These are phyloP conservation scores for Oenanthe oenanthe DNA, from an alignment of 2,113 vertebrate genomes.

Conservation along the genomic window DNA sequence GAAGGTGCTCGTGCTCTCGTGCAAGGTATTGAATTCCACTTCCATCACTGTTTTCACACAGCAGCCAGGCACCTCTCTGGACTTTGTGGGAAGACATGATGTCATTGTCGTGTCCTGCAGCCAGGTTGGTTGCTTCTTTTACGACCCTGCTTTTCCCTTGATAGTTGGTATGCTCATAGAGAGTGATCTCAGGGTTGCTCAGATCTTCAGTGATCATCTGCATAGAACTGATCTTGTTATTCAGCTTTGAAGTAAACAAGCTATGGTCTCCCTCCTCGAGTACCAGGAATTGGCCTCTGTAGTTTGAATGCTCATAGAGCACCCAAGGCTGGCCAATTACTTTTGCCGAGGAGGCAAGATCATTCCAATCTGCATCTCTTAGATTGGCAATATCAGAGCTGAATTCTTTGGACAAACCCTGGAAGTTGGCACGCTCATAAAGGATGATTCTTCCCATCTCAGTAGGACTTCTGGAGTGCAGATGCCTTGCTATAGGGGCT, in stretches of 20 bases:
- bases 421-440: conserved; percentile 1
- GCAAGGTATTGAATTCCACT: background rate
- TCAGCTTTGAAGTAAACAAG: background rate
- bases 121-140: background rate
- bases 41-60: background rate
- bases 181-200: background rate
- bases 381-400: background rate
- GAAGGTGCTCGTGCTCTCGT: background rate
- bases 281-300: background rate
- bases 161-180: background rate
- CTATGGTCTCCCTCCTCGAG: conserved; percentile 19
- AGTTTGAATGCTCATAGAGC: background rate
- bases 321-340: background rate
- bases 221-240: conserved; percentile 30
- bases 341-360: background rate
- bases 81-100: conserved; percentile 31
- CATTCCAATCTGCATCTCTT: background rate
- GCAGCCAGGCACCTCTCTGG: conserved; percentile 24
- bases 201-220: conserved; percentile 15
- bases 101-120: background rate
- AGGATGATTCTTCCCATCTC: conserved; percentile 35
- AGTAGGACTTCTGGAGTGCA: background rate
- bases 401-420: conserved; percentile 13
- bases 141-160: background rate
- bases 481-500: background rate